A percentile compares a stretch with the other conserved stretches of the same genome.
These are phyloP conservation scores for Ispidina lecontei DNA, from an alignment of 2,797 vertebrate genomes.

Conservation along the genomic window DNA sequence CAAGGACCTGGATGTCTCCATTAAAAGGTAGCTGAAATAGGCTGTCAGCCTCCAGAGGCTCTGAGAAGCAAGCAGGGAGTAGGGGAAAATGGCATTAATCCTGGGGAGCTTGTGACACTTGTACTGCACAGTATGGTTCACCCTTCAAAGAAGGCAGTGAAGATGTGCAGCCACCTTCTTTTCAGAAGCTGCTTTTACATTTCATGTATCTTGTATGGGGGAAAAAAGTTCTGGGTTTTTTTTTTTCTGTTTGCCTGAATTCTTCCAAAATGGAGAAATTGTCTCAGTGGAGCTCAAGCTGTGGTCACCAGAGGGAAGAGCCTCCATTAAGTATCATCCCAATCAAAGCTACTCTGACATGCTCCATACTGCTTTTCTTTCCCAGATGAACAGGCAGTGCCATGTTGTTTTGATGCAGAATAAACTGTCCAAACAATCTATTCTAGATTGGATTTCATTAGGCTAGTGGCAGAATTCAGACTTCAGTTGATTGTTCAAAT, in stretches of 20 bases:
- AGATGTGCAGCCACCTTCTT: not conserved
- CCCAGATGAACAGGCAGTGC: not conserved
- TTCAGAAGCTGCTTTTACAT: not conserved
- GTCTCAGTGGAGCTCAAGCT: not conserved
- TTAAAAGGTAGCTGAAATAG: conserved; percentile 87
- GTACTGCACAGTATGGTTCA: not conserved
- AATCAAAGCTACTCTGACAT: not conserved
- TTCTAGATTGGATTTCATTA: not conserved
- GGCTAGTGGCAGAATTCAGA: not conserved
- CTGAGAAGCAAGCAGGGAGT: not conserved
- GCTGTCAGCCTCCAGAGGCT: not conserved
- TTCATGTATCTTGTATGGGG: not conserved
- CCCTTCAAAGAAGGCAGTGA: not conserved
- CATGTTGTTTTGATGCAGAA: not conserved
- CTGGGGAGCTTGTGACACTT: not conserved
- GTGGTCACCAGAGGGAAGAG: not conserved
- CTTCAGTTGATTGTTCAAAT: not conserved
- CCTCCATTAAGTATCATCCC: not conserved
- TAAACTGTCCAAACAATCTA: not conserved
- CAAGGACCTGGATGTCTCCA: conserved; percentile 98
- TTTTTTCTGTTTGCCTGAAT: not conserved
- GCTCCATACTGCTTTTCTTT: not conserved
- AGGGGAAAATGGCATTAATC: not conserved
- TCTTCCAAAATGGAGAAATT: not conserved
- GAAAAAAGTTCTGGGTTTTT: not conserved